phyloP scores from a whole-genome alignment of 1,140 invertebrate genomes.

The Lepidurus arcticus region DNA sequence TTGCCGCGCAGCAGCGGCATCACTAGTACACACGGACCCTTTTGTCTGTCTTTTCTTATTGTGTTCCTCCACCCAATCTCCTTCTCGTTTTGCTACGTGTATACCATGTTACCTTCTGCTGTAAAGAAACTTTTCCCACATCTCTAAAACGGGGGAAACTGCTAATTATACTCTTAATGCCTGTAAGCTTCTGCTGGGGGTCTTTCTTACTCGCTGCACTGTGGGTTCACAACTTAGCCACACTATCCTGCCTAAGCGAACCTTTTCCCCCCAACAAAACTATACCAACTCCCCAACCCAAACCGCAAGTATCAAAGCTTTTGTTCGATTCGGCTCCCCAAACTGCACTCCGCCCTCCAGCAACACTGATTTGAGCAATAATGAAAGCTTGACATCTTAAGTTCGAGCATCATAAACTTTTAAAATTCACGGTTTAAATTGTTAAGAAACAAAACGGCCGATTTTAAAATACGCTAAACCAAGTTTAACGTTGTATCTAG shows the following conservation, averaged over 20 bases:
- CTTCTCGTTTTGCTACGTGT: neutral
- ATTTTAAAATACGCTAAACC: too few species aligned
- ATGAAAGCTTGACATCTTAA: too few species aligned
- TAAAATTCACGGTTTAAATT: too few species aligned
- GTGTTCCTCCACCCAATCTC: neutral
- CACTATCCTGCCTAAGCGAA: neutral
- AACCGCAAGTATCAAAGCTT: neutral
- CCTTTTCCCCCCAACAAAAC: neutral
- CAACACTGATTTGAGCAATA: too few species aligned
- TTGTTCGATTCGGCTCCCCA: neutral
- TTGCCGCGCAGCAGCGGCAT: neutral
- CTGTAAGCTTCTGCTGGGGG: conserved; percentile 5
- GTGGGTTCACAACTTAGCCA: neutral
- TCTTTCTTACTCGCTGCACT: neutral
- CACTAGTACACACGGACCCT: neutral
- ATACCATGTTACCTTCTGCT: neutral
- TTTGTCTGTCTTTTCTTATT: neutral
- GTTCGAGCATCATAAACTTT: too few species aligned
- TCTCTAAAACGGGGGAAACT: conserved; percentile 10
- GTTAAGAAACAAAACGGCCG: too few species aligned
- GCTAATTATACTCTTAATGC: conserved; percentile 15
- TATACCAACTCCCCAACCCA: neutral
- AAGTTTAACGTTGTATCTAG: too few species aligned
- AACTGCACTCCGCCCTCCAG: too few species aligned
- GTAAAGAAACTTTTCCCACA: neutral